Percentiles rank a stretch among this genome's conserved stretches.
Conservation (phyloP, 1,140 invertebrate species). For the Drosophila ambigua region DNA sequence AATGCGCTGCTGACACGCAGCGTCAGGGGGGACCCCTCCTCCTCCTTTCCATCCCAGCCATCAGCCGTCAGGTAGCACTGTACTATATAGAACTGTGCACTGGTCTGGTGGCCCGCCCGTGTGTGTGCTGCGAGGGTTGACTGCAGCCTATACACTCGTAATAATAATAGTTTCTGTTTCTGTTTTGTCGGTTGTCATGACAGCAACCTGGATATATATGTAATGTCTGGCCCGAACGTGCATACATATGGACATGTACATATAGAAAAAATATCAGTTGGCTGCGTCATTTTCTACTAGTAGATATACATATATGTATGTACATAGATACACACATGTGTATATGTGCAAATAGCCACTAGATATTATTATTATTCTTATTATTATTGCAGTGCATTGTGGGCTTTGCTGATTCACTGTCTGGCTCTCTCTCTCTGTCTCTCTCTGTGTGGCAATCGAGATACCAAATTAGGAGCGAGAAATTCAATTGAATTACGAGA, state of each 20-base stretch:
- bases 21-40: background rate
- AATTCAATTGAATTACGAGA: conserved; percentile 69
- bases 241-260: conserved; percentile 1
- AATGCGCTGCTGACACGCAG: too few species aligned
- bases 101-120: too few species aligned
- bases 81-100: conserved; percentile 12
- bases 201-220: conserved; percentile 63
- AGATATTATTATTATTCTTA: conserved; percentile 17
- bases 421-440: conserved; percentile 11
- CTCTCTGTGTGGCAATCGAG: conserved; percentile 2
- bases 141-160: conserved; percentile 7
- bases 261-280: conserved; percentile 24
- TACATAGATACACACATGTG: background rate
- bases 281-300: conserved; percentile 51
- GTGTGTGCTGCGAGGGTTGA: conserved; percentile 39
- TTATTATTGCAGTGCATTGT: conserved; percentile 62
- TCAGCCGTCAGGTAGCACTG: conserved; percentile 41
- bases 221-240: background rate
- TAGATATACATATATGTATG: background rate
- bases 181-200: conserved; percentile 66
- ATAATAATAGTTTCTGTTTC: conserved; percentile 43
- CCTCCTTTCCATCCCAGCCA: background rate
- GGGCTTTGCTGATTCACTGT: conserved; percentile 59
- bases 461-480: conserved; percentile 71
- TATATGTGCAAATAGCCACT: background rate